These are phyloP conservation scores for Halictus quadricinctus DNA, from an alignment of 2,888 invertebrate genomes.

Conservation along the genomic window DNA sequence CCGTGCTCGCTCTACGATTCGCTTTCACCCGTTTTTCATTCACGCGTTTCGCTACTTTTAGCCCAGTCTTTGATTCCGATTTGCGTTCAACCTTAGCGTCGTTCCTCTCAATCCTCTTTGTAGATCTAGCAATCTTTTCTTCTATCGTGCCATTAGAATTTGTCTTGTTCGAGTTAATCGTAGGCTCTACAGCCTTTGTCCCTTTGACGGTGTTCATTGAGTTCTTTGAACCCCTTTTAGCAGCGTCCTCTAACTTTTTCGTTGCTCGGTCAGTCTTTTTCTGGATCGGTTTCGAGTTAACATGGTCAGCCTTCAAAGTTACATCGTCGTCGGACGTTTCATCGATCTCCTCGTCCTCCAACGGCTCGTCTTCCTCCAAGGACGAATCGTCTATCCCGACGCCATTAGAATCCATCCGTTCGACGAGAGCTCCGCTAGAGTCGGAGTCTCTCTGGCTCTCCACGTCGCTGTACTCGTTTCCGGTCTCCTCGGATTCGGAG, in stretches of 20 bases:
- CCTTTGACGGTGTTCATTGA: not conserved
- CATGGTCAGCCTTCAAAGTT: slow-evolving; percentile 33
- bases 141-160: not conserved
- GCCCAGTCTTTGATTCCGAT: slow-evolving; percentile 20
- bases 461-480: slow-evolving; percentile 43
- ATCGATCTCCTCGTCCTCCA: slow-evolving; percentile 20
- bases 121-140: slow-evolving; percentile 13
- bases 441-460: slow-evolving; percentile 51
- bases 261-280: not conserved
- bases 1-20: slow-evolving; percentile 53
- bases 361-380: slow-evolving; percentile 43
- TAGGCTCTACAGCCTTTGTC: not conserved
- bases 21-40: slow-evolving; percentile 41
- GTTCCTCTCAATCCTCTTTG: not conserved
- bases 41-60: slow-evolving; percentile 26
- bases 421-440: slow-evolving; percentile 44
- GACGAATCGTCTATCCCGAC: slow-evolving; percentile 36
- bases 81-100: not conserved
- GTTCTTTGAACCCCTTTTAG: not conserved
- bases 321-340: slow-evolving; percentile 36
- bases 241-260: not conserved
- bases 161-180: not conserved
- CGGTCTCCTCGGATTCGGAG: slow-evolving; percentile 72
- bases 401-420: slow-evolving; percentile 15
- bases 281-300: not conserved